Evolutionary conservation across 2,888 invertebrate species (phyloP).

Genomic region (Aphidius colemani): DNA sequence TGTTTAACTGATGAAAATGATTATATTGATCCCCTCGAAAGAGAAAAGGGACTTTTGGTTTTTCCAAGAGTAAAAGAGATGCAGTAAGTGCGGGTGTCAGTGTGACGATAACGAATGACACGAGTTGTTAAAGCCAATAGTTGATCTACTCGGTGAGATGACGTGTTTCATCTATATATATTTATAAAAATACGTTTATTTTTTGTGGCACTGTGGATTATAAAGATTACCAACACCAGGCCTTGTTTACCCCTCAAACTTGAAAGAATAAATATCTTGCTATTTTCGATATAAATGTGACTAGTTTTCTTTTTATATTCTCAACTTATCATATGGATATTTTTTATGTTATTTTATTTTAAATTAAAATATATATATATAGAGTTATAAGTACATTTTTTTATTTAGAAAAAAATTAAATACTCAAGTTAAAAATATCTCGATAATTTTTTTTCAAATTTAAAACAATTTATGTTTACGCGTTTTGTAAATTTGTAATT

Average conservation of each 20-base stretch:
- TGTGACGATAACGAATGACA: not conserved
- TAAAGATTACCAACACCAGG: slow-evolving; percentile 39
- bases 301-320: too few species aligned
- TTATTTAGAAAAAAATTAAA: too few species aligned
- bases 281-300: too few species aligned
- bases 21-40: slow-evolving; percentile 2
- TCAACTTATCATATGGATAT: too few species aligned
- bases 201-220: slow-evolving; percentile 41
- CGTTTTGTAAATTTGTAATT: too few species aligned
- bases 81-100: slow-evolving; percentile 12
- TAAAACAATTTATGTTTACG: too few species aligned
- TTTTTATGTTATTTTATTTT: too few species aligned
- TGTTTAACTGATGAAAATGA: slow-evolving; percentile 17
- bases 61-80: not conserved
- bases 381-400: too few species aligned
- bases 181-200: slow-evolving; percentile 34
- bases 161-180: not conserved
- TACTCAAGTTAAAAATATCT: too few species aligned
- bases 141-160: not conserved
- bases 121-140: slow-evolving; percentile 9
- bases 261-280: too few species aligned
- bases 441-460: too few species aligned
- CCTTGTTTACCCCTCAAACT: slow-evolving; percentile 24
- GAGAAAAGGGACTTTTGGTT: not conserved
- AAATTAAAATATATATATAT: too few species aligned